These are phyloP conservation scores for Leptopilina syphax DNA, from an alignment of 2,888 invertebrate species.

Conservation along the genomic window DNA sequence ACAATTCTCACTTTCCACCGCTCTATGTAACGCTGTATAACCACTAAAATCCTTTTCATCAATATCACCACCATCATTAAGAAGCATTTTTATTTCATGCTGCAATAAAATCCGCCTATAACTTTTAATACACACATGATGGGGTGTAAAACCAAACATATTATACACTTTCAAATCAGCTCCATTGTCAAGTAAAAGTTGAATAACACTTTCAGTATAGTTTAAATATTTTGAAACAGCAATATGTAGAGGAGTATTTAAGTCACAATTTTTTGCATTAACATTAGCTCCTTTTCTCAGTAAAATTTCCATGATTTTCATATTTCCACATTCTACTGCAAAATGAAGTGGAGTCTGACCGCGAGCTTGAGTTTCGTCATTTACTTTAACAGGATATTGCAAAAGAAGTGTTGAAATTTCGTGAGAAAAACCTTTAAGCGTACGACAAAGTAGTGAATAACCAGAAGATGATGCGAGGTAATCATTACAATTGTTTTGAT, in stretches of 20 bases:
- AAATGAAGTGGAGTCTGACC: constrained; percentile 2
- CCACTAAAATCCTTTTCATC: neutral
- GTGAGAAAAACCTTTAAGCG: too few relatives aligned
- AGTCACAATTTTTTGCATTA: neutral
- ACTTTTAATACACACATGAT: too few relatives aligned
- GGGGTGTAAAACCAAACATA: too few relatives aligned
- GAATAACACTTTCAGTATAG: too few relatives aligned
- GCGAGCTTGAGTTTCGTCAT: neutral
- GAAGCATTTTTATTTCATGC: neutral
- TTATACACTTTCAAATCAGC: too few relatives aligned
- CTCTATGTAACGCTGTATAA: neutral
- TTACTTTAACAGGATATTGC: neutral
- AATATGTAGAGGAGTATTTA: neutral
- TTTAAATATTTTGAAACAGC: neutral
- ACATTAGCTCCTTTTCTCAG: neutral
- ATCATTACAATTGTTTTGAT: too few relatives aligned
- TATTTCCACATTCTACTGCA: neutral
- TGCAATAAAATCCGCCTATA: neutral
- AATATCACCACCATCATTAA: neutral
- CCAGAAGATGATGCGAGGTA: too few relatives aligned
- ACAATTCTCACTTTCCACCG: neutral
- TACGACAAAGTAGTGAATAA: too few relatives aligned
- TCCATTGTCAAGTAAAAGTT: too few relatives aligned
- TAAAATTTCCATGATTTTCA: neutral
- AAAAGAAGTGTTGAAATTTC: neutral